Evolutionary conservation across 2,888 invertebrate species (phyloP).

Genomic region (Apomyelois bistriatella): DNA sequence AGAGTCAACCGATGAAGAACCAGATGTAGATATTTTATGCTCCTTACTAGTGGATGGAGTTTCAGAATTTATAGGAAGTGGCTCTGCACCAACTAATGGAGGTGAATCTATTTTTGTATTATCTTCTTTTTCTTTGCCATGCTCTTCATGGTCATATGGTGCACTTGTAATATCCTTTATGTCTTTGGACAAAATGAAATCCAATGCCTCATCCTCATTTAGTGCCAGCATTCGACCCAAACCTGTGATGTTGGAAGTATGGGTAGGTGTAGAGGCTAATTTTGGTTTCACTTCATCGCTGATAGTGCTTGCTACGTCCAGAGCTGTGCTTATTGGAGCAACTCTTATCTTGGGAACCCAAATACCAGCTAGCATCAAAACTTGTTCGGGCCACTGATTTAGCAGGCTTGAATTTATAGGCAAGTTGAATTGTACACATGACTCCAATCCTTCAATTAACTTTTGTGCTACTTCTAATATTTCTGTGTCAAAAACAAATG

Average conservation of each 20-base stretch:
- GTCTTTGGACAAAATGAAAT: slow-evolving; percentile 82
- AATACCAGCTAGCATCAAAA: slow-evolving; percentile 90
- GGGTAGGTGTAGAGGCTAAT: slow-evolving; percentile 55
- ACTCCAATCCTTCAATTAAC: slow-evolving; percentile 87
- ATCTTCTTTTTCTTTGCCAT: slow-evolving; percentile 25
- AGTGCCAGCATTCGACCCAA: slow-evolving; percentile 75
- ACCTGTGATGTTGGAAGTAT: slow-evolving; percentile 51
- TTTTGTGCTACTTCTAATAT: slow-evolving; percentile 88
- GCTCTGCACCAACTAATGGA: slow-evolving; percentile 16
- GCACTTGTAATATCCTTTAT: slow-evolving; percentile 44
- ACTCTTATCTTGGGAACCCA: slow-evolving; percentile 90
- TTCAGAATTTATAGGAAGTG: slow-evolving; percentile 36
- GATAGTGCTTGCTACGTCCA: slow-evolving; percentile 87
- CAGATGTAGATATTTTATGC: slow-evolving; percentile 33
- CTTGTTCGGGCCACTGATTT: slow-evolving; percentile 93
- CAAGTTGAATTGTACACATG: slow-evolving; percentile 85
- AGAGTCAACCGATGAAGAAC: slow-evolving; percentile 53
- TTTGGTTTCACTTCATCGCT: slow-evolving; percentile 69
- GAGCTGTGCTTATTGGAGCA: slow-evolving; percentile 86
- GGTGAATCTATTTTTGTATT: slow-evolving; percentile 19
- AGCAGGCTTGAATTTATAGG: slow-evolving; percentile 92
- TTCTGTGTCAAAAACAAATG: slow-evolving; percentile 91
- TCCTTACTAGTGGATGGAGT: slow-evolving; percentile 57
- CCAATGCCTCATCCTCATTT: slow-evolving; percentile 86
- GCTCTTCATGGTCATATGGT: slow-evolving; percentile 19